phyloP scores from a whole-genome alignment of 2,888 invertebrate species.

The Hybos culiciformis region DNA sequence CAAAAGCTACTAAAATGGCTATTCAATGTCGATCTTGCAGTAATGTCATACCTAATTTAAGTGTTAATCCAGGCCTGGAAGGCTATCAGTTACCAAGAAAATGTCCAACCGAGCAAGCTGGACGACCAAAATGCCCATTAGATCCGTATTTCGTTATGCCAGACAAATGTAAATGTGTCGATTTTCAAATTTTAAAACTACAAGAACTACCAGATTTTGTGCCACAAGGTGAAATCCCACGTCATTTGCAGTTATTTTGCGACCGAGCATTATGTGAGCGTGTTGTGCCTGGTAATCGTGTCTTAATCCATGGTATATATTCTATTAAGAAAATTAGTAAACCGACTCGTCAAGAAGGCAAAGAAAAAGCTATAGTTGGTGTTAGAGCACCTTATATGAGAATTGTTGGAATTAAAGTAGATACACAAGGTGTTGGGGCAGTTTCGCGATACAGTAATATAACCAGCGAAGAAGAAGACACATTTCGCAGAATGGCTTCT shows the following conservation, averaged over 20 bases:
- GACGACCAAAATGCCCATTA: slow-evolving; percentile 81
- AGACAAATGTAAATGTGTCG: slow-evolving; percentile 93
- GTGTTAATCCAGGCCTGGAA: slow-evolving; percentile 89
- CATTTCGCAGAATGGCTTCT: slow-evolving; percentile 58
- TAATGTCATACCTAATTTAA: slow-evolving; percentile 74
- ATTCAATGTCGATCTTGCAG: slow-evolving; percentile 93
- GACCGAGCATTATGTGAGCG: slow-evolving; percentile 86
- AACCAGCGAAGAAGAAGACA: slow-evolving; percentile 53
- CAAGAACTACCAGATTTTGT: slow-evolving; percentile 92
- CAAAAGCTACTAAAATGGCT: slow-evolving; percentile 89
- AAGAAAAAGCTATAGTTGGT: slow-evolving; percentile 72
- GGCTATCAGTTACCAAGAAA: slow-evolving; percentile 90
- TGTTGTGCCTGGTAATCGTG: slow-evolving; percentile 91
- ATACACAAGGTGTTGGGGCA: slow-evolving; percentile 60
- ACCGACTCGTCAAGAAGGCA: slow-evolving; percentile 50
- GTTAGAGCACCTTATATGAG: slow-evolving; percentile 90
- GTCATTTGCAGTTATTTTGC: slow-evolving; percentile 87
- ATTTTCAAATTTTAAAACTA: slow-evolving; percentile 94
- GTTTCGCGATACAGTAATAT: slow-evolving; percentile 42
- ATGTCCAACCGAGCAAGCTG: slow-evolving; percentile 90
- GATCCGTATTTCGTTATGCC: slow-evolving; percentile 98
- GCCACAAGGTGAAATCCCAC: slow-evolving; percentile 89
- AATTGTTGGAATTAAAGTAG: slow-evolving; percentile 82
- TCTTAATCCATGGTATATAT: slow-evolving; percentile 86
- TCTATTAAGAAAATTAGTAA: slow-evolving; percentile 78